Base-by-base conservation (phyloP, 2,888 invertebrate species). In the Agrilus mali region DNA sequence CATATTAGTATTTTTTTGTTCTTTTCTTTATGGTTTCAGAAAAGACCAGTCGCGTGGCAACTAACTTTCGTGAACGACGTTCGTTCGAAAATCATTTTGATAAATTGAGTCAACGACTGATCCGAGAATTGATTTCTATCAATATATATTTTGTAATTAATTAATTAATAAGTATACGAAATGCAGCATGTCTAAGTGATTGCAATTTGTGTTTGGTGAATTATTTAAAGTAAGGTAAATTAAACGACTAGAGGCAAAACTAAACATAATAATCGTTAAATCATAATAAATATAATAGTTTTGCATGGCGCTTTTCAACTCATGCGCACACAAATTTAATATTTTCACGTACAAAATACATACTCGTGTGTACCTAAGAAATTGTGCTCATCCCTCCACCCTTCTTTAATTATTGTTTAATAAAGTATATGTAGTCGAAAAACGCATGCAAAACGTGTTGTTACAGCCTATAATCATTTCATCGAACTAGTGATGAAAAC, bases 21-120 rank as follows among this genome's bases (percentile, higher is more conserved):
- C 36, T 38, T 33, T 43, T 41, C 40, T 45, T 38, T 41, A 72
- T 67, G 68, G 74, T 77, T 77, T 77, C 77, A 77, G 77, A 77
- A 77, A 77, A 77, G 77, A 77, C 76, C 77, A 76, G 74, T 75
- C 75, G 64, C 60, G 63, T 73, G 74, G 74, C 74, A 75, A 75
- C 73, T 74, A 74, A 74, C 73, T 67, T 64, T 59, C 55, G 53
- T 51, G 20, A 20, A 20, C 20, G 20, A 6, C 20, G 20, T 6
- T 6, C 47, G 49, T 45, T 42, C 44, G 46, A 42, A 49, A 44
- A 39, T 42, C 37, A 41, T 46, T 34, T 34, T 14, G 35, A 38
- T 43, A 42, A 20, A 41, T 32, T 43, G 36, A 40, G 49, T 47
- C 52, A 54, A 61, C 64, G 64, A 65, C 65, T 65, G 65, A 65